Base-by-base conservation (phyloP, 2,113 vertebrate genomes). In the Lophius piscatorius region DNA sequence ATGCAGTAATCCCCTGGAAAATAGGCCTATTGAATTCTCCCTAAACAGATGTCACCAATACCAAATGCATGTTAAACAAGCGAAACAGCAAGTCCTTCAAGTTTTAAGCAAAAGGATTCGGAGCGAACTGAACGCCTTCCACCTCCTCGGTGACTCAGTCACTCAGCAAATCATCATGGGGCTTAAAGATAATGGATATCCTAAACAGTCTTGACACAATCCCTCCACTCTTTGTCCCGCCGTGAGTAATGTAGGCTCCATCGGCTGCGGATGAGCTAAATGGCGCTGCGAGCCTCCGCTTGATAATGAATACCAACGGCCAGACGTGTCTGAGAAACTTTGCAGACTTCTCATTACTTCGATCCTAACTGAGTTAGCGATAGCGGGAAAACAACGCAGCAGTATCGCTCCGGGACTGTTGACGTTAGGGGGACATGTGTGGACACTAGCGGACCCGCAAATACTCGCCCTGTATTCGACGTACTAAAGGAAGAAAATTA, bases 101-200 rank as follows among this genome's bases (percentile, higher is more conserved):
- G 48, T 79, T 70, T n/a, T 20, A 76, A 59, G 44, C 57, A 51
- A 70, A 64, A n/a, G n/a, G n/a, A n/a, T n/a, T n/a, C 64, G 41
- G 65, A 72, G 63, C 46, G n/a, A 63, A 22, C 20, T 46, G 38
- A 70, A 49, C 28, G 29, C 36, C 63, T 66, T 75, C 39, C 63
- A 76, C 59, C 74, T 61, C 68, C 51, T 81, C 74, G 55, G 5
- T 70, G 60, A 67, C 58, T 76, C 52, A 56, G 42, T 58, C 47
- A 63, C 40, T 52, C 44, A 29, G 48, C 24, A 56, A 59, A 60
- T 68, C 60, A 64, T 82, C 69, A 70, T 10, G 55, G 56, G 71
- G 70, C 49, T 62, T 54, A 64, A 74, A 69, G 59, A 84, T 80
- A 78, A 84, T 84, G 59, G 82, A 77, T 70, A 80, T 80, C 49